These are phyloP conservation scores for Frieseomelitta varia DNA, from an alignment of 1,140 invertebrate genomes.

Conservation along the genomic window DNA sequence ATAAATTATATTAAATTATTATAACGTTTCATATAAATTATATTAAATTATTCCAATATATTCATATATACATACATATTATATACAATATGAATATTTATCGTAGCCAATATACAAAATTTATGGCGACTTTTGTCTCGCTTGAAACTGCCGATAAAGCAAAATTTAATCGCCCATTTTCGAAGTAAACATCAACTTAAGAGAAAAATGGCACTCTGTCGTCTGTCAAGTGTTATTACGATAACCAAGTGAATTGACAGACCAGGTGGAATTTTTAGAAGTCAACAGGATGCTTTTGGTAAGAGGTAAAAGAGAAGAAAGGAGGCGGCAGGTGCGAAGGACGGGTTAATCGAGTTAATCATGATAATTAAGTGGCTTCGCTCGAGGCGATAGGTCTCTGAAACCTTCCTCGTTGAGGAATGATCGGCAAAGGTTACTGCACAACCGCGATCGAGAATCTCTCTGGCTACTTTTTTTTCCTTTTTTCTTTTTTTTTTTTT, in stretches of 20 bases:
- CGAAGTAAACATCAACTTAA: neutral
- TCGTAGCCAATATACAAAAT: neutral
- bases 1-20: no score
- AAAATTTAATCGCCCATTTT: neutral
- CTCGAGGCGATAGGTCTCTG: neutral
- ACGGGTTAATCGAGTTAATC: conserved; percentile 30
- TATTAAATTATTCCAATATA: no score
- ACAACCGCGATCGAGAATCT: neutral
- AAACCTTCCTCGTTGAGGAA: neutral
- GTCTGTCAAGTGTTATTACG: neutral
- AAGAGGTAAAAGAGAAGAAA: no score
- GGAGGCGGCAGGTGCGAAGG: neutral
- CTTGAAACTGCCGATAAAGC: neutral
- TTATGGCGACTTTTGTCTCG: neutral
- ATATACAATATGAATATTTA: neutral
- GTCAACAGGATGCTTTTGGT: neutral
- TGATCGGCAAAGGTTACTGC: neutral
- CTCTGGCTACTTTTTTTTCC: neutral
- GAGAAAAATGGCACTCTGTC: neutral
- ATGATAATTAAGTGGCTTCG: conserved; percentile 13
- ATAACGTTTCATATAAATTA: no score
- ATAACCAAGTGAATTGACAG: neutral
- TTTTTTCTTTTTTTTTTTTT: no score
- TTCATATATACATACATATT: no score
- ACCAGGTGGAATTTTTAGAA: neutral